phyloP scores from a whole-genome alignment of 1,140 invertebrate genomes.

The Pogonomyrmex barbatus region DNA sequence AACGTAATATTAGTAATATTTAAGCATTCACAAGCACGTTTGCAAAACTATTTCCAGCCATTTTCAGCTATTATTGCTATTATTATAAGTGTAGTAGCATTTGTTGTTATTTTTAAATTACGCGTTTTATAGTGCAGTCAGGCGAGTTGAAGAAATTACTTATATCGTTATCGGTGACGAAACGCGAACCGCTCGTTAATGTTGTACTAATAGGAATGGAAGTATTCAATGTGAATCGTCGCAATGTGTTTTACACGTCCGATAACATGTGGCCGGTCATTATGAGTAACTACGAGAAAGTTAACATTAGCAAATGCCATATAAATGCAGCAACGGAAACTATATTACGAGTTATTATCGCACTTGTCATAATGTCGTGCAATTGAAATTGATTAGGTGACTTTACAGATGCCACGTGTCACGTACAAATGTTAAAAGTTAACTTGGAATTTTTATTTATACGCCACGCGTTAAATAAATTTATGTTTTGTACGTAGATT shows the following conservation, averaged over 20 bases:
- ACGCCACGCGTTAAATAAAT: background rate
- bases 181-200: constrained; percentile 22
- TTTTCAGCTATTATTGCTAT: constrained; percentile 1
- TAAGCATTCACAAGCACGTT: background rate
- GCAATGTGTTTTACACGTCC: background rate
- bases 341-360: constrained; percentile 14
- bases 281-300: background rate
- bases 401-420: background rate
- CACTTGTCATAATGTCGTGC: background rate
- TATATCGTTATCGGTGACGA: background rate
- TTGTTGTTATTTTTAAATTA: constrained; percentile 55
- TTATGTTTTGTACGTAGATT: background rate
- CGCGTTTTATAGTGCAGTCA: constrained; percentile 15
- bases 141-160: constrained; percentile 18
- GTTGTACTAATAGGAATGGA: constrained; percentile 12
- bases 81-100: constrained; percentile 9
- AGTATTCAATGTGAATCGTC: constrained; percentile 32
- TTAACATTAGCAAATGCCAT: constrained; percentile 20
- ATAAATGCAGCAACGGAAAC: constrained; percentile 15
- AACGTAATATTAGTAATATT: constrained; percentile 10
- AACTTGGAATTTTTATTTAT: background rate
- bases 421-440: background rate
- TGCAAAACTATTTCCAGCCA: background rate
- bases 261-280: background rate
- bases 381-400: constrained; percentile 20